Evolutionary conservation across 2,888 invertebrate genomes (phyloP).

Genomic region (Morpho helenor): DNA sequence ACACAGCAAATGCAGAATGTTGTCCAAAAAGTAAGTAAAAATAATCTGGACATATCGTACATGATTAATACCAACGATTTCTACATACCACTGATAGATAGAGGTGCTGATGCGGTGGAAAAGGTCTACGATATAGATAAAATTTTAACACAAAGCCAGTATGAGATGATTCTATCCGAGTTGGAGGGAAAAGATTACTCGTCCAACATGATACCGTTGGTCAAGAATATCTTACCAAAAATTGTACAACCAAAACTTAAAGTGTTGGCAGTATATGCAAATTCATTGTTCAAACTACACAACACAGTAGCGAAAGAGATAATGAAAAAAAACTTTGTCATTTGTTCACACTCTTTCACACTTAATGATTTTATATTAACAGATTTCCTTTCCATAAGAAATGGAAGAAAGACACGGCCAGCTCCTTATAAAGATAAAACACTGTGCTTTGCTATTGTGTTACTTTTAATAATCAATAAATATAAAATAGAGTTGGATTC

Average conservation of each 20-base stretch:
- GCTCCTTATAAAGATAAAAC: conserved; percentile 56
- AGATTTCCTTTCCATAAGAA: conserved; percentile 42
- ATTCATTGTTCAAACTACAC: conserved; percentile 43
- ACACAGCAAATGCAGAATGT: conserved; percentile 79
- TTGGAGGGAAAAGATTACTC: conserved; percentile 43
- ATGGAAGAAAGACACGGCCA: conserved; percentile 45
- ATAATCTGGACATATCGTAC: conserved; percentile 51
- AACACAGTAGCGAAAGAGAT: conserved; percentile 41
- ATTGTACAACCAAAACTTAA: conserved; percentile 34
- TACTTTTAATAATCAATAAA: conserved; percentile 54
- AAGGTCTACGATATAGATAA: conserved; percentile 67
- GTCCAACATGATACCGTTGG: conserved; percentile 37
- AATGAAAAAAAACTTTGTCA: conserved; percentile 42
- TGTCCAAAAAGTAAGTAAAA: conserved; percentile 52
- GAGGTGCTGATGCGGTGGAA: conserved; percentile 58
- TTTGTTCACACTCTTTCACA: conserved; percentile 46
- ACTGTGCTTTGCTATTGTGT: conserved; percentile 56
- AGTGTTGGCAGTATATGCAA: conserved; percentile 53
- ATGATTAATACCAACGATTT: conserved; percentile 56
- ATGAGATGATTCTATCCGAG: conserved; percentile 51
- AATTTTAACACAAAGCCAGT: conserved; percentile 60
- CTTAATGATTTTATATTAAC: conserved; percentile 49
- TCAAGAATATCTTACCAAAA: conserved; percentile 37
- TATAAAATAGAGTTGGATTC: conserved; percentile 51
- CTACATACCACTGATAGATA: conserved; percentile 74